Evolutionary conservation across 64 coral and sea anemone species (phyloP), one percentile per base, ranked within the genome.

Genomic region (Montipora foliosa): DNA sequence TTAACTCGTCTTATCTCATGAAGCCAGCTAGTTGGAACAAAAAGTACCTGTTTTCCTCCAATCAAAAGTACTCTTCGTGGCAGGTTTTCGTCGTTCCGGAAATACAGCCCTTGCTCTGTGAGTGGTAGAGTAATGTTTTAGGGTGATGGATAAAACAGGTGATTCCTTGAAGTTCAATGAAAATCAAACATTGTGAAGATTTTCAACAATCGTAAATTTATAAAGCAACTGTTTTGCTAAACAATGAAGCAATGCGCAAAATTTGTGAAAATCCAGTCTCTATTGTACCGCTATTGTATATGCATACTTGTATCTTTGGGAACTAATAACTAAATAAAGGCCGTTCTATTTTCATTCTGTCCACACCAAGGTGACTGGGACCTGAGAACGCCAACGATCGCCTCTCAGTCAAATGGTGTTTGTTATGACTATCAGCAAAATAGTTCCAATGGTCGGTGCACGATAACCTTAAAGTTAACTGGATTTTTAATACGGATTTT

Each of bases 1-100:
- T 94, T 92, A 89, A 92, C 80, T 83, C 82, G 72, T 77, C 83
- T 92, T 88, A 91, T 77, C 93, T 97, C 90, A 97, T 94, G 70
- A 81, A 91, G 83, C 74, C 84, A 84, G 74, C 91, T 75, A 91
- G 79, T 91, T 49, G 69, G 37, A 87, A 88, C 87, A 79, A 80
- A 11, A 66, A 13, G 8, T 52, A 93, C 92, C 92, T 80, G 92
- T 88, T 87, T 6, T 64, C 19, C 67, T n/a, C 64, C 82, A 95
- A 97, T 97, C 94, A 93, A 64, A 91, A 75, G 87, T 89, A 83
- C 91, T 94, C 90, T 62, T 19, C 24, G 46, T 67, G 67, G 59
- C 89, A 67, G 88, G 94, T 90, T 80, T 71, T 71, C 2, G 14
- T 86, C n/a, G 62, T 72, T 86, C 67, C 82, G 66, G 82, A 46